Percentiles rank a stretch among this genome's conserved stretches.
phyloP scores from a whole-genome alignment of 2,888 invertebrate genomes.

The Nebria salina region DNA sequence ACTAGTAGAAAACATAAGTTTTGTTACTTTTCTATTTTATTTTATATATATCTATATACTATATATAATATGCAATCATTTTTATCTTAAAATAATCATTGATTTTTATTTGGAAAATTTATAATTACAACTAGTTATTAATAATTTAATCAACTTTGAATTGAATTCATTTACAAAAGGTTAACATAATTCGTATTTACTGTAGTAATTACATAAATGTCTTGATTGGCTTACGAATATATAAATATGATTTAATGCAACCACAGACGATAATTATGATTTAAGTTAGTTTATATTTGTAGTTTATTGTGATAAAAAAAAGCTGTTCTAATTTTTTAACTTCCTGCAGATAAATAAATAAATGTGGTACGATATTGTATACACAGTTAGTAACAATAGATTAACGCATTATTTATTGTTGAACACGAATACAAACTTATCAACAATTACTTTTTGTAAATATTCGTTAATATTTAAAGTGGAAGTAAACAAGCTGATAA shows the following conservation, averaged over 20 bases:
- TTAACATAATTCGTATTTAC: not conserved
- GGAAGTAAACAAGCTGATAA: too few species aligned
- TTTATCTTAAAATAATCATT: not conserved
- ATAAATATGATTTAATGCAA: not conserved
- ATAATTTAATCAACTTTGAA: not conserved
- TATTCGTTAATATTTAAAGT: too few species aligned
- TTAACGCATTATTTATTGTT: not conserved
- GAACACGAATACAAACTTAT: not conserved
- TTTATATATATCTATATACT: not conserved
- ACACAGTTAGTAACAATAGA: not conserved
- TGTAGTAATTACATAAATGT: not conserved
- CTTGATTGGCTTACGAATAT: not conserved
- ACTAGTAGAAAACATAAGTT: constrained; percentile 1
- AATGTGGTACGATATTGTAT: not conserved
- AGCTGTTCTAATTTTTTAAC: not conserved
- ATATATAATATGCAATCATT: not conserved
- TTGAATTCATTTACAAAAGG: not conserved
- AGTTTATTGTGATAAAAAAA: not conserved
- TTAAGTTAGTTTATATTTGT: not conserved
- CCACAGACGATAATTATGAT: not conserved
- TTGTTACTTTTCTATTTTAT: not conserved
- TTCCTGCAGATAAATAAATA: constrained; percentile 1
- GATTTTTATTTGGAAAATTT: not conserved
- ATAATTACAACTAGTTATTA: not conserved
- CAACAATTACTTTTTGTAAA: not conserved